Base-by-base conservation (phyloP, 92 coral and sea anemone genomes). In the Micromussa lordhowensis region DNA sequence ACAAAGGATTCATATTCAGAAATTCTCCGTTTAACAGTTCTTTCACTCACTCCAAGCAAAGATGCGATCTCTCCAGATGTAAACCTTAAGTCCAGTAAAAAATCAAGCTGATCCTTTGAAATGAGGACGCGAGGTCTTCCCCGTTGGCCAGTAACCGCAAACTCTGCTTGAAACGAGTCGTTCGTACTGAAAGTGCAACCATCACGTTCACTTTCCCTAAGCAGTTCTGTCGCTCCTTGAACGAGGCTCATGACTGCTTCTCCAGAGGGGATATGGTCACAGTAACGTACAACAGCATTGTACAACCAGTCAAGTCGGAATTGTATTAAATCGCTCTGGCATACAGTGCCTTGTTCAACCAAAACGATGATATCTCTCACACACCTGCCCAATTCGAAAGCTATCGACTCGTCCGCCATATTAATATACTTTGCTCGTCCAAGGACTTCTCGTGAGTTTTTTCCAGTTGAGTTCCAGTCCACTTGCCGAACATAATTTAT, bases 11-110 rank as follows among this genome's bases (percentile, higher is more conserved):
- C 88, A 79, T 35, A 86, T 69, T 91, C 88, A 68, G 82, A 81
- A 87, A 91, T 78, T 86, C 88, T 78, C 70, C 69, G 88, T 82
- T 90, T 90, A 18, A 90, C 87, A n/a, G n/a, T n/a, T n/a, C n/a
- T n/a, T n/a, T n/a, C n/a, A n/a, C n/a, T n/a, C n/a, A n/a, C n/a
- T 31, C 90, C 82, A 81, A 90, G 89, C 90, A 90, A 48, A 36
- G 81, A 85, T 81, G 90, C 86, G 54, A 85, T 90, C 87, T 90
- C 90, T 44, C 87, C 85, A 63, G 86, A 78, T 53, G 75, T 80
- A 68, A 90, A 90, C 75, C 71, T 34, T 81, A 90, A 78, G 75
- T 86, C n/a, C n/a, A 80, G 10, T 86, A 86, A n/a, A n/a, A n/a
- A n/a, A n/a, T n/a, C n/a, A n/a, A n/a, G n/a, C n/a, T n/a, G n/a